Conservation (phyloP, 2,888 invertebrate genomes). For the Nesidiocoris tenuis region DNA sequence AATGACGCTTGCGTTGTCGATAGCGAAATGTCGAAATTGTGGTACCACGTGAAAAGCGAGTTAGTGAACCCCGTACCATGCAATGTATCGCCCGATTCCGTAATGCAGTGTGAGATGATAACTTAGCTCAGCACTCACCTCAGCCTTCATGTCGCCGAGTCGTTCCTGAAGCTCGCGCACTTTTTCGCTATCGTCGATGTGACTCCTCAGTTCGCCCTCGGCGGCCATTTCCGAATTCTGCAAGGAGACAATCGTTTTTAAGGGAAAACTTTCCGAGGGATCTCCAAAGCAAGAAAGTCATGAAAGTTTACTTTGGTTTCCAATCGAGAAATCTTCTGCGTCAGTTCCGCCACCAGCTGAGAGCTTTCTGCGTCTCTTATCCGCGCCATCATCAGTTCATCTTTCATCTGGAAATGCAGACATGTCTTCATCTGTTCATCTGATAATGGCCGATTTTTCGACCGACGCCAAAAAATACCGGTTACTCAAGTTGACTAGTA, state of each 20-base stretch:
- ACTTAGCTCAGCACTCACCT: constrained; percentile 63
- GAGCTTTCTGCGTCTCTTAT: constrained; percentile 94
- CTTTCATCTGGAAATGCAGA: constrained; percentile 66
- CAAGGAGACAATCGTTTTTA: not conserved
- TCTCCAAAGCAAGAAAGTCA: too few relatives aligned
- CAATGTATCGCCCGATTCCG: too few relatives aligned
- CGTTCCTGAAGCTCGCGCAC: constrained; percentile 89
- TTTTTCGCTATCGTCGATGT: constrained; percentile 80
- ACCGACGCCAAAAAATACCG: too few relatives aligned
- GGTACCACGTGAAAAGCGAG: not conserved
- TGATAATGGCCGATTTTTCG: too few relatives aligned
- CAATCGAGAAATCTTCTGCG: constrained; percentile 88
- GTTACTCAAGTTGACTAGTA: too few relatives aligned
- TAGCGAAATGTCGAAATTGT: too few relatives aligned
- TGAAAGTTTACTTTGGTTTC: constrained; percentile 78
- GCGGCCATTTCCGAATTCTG: constrained; percentile 94
- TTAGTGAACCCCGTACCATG: not conserved
- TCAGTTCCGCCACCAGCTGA: constrained; percentile 88
- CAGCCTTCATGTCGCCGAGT: constrained; percentile 88
- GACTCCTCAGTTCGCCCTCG: constrained; percentile 84
- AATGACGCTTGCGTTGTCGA: too few relatives aligned
- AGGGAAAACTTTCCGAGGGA: not conserved
- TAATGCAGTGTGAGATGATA: too few relatives aligned
- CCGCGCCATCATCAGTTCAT: constrained; percentile 88
- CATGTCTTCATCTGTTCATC: too few relatives aligned